Conservation (phyloP, 2,888 invertebrate genomes). For the Sicus ferrugineus region DNA sequence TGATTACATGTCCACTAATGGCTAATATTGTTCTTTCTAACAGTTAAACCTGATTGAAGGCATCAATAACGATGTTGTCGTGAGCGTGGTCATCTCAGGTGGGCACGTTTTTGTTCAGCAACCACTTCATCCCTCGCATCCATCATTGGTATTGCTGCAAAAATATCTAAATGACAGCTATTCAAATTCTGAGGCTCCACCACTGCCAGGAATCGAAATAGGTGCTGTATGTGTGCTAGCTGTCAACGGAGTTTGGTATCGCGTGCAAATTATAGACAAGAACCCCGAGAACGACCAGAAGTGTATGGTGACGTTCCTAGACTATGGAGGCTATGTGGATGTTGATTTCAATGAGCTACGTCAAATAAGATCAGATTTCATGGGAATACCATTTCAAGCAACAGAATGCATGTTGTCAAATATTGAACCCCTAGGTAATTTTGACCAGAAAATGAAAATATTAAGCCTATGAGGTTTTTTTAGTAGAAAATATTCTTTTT, state of each 20-base stretch:
- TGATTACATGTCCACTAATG: background rate
- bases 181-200: constrained; percentile 78
- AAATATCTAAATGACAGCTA: constrained; percentile 85
- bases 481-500: background rate
- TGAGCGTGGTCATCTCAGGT: constrained; percentile 86
- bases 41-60: constrained; percentile 88
- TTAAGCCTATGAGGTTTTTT: background rate
- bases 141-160: constrained; percentile 81
- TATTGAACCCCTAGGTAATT: constrained; percentile 79
- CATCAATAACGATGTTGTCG: constrained; percentile 90
- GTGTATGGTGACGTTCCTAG: constrained; percentile 87
- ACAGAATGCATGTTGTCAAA: constrained; percentile 94
- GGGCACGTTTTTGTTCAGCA: constrained; percentile 94
- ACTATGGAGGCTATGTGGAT: constrained; percentile 92
- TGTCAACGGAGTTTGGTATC: constrained; percentile 83
- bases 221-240: constrained; percentile 91
- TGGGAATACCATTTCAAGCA: constrained; percentile 96
- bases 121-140: constrained; percentile 93
- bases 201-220: constrained; percentile 77
- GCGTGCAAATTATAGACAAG: constrained; percentile 81
- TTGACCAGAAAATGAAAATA: too few species aligned
- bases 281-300: constrained; percentile 55
- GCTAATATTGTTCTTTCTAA: background rate
- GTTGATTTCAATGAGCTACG: constrained; percentile 80
- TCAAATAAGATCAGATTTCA: constrained; percentile 93